Base-by-base conservation (phyloP, 2,888 invertebrate species). In the Folsomia manolachei region DNA sequence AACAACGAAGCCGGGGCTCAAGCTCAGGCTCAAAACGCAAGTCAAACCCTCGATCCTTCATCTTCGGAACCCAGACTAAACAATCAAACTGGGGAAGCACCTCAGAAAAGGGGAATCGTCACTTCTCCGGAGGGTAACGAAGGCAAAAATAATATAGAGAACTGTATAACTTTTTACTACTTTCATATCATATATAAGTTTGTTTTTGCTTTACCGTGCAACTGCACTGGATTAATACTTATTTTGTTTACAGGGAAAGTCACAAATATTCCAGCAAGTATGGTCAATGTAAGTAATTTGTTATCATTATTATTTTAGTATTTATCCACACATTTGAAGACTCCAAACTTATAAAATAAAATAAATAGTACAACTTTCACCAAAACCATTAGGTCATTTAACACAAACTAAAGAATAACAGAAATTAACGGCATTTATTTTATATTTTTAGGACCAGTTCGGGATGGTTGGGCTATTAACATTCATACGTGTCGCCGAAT, bases 401-500 rank as follows among this genome's bases (percentile, higher is more conserved):
- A n/a, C n/a, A n/a, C n/a, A n/a, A n/a, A n/a, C n/a, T n/a, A n/a
- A n/a, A n/a, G n/a, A n/a, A n/a, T n/a, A n/a, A n/a, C n/a, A n/a
- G n/a, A n/a, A n/a, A n/a, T n/a, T n/a, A n/a, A n/a, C n/a, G n/a
- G n/a, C n/a, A n/a, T n/a, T n/a, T n/a, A n/a, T n/a, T n/a, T n/a
- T n/a, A n/a, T n/a, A n/a, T n/a, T n/a, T n/a, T n/a, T n/a, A n/a
- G n/a, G 99, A 99, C 87, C 99, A 99, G 87, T 99, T 97, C 85
- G 99, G 99, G 82, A 98, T 99, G 88, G 97, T 98, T 80, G 99
- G 99, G 64, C 88, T 99, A 82, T 87, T 99, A 85, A 96, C 98
- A 81, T 98, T 98, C 86, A 97, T 99, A 82, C 89, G 97, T 83
- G 96, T 97, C 78, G 96, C 97, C 76, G 98, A 99, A 86, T 93